phyloP scores from a whole-genome alignment of 2,888 invertebrate genomes.

The Cantharis flavilabris region DNA sequence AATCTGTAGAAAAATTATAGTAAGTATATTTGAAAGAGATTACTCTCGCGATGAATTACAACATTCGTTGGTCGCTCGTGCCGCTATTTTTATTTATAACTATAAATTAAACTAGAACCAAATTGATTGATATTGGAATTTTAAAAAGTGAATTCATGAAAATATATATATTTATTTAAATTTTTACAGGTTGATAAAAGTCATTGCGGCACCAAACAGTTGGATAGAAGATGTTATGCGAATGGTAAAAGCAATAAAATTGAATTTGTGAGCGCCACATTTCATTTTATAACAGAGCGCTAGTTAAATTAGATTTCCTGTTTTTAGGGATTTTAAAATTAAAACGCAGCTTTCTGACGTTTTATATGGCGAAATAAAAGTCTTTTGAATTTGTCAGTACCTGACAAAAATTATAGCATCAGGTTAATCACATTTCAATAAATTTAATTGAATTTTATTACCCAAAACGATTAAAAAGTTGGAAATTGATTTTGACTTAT shows the following conservation, averaged over 20 bases:
- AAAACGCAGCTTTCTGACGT: slow-evolving; percentile 18
- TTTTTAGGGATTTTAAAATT: slow-evolving; percentile 28
- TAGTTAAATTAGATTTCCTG: slow-evolving; percentile 27
- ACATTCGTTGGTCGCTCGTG: too few relatives aligned
- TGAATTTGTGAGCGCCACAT: slow-evolving; percentile 25
- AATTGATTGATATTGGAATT: not conserved
- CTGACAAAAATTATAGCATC: slow-evolving; percentile 1
- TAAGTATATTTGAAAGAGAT: too few relatives aligned
- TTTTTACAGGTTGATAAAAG: not conserved
- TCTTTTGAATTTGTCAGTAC: not conserved
- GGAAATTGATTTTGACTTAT: not conserved
- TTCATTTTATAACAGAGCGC: slow-evolving; percentile 24
- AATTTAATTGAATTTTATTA: not conserved
- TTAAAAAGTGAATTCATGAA: not conserved
- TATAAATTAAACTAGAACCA: too few relatives aligned
- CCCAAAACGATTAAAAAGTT: not conserved
- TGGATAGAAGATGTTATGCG: slow-evolving; percentile 17
- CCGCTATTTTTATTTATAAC: too few relatives aligned
- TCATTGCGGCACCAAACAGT: slow-evolving; percentile 4
- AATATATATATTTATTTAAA: not conserved
- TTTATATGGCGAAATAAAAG: not conserved
- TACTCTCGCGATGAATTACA: too few relatives aligned
- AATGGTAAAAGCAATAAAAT: slow-evolving; percentile 30
- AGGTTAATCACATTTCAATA: not conserved
- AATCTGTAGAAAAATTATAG: too few relatives aligned